Evolutionary conservation across 2,113 vertebrate species (phyloP).

Genomic region (Malurus melanocephalus): DNA sequence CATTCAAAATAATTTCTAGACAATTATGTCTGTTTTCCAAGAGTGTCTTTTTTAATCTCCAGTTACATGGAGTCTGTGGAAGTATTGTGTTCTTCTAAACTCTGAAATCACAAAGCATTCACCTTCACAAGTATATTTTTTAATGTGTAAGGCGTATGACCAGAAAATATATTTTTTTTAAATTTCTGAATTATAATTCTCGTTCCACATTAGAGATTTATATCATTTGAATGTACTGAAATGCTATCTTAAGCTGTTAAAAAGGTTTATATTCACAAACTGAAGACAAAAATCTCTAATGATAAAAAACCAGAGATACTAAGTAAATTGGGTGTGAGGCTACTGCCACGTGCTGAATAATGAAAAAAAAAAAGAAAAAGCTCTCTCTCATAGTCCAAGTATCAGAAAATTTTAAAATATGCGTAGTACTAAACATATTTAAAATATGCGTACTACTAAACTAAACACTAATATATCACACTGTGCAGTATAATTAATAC

Average conservation of each 20-base stretch:
- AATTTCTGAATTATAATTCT: neutral
- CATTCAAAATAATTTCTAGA: neutral
- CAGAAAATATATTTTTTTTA: neutral
- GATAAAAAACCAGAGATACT: neutral
- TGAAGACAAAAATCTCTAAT: neutral
- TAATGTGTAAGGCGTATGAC: neutral
- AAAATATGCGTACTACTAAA: neutral
- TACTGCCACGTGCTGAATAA: neutral
- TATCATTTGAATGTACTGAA: neutral
- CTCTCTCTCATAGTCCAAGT: neutral
- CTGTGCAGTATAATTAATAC: fast-evolving
- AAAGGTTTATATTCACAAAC: neutral
- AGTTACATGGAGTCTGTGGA: neutral
- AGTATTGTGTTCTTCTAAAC: neutral
- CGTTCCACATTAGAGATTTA: neutral
- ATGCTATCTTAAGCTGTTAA: neutral
- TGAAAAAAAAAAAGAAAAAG: neutral
- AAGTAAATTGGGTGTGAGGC: neutral
- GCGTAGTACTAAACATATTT: neutral
- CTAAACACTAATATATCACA: neutral
- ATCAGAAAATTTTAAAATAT: neutral
- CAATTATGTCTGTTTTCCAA: neutral
- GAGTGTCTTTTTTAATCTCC: neutral
- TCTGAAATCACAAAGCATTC: neutral
- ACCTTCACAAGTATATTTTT: neutral